Conservation (phyloP, 2,797 vertebrate species). For the Geotria australis region DNA sequence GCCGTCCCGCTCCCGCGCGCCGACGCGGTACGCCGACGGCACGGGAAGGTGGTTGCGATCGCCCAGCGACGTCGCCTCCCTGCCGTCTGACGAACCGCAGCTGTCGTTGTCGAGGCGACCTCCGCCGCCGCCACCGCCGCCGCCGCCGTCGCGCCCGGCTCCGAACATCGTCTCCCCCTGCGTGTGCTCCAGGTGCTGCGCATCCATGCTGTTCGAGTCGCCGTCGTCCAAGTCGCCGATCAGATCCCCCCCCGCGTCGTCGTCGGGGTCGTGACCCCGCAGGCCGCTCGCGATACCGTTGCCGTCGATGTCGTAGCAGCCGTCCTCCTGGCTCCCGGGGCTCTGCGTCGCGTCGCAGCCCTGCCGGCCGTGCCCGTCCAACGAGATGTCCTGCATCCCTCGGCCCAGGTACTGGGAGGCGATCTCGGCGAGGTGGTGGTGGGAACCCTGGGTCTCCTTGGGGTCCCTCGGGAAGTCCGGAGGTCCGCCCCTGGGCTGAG, state of each 20-base stretch:
- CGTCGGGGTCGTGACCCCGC: not conserved
- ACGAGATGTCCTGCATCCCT: not conserved
- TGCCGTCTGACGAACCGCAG: no score
- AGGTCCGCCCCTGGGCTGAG: constrained; percentile 68
- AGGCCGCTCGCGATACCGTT: not conserved
- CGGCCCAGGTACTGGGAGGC: no score
- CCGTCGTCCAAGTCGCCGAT: no score
- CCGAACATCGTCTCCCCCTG: no score
- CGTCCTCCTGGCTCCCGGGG: not conserved
- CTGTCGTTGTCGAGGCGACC: no score
- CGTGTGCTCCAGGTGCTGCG: no score
- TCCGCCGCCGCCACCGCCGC: no score
- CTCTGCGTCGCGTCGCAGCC: not conserved
- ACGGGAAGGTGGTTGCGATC: not conserved
- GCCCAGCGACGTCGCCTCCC: not conserved
- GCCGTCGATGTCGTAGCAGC: not conserved
- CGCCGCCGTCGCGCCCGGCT: no score
- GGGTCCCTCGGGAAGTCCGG: constrained; percentile 39
- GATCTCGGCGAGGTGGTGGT: no score
- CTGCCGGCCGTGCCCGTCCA: not conserved
- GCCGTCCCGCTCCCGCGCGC: not conserved
- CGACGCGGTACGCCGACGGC: not conserved
- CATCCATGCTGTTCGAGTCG: no score
- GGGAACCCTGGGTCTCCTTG: not conserved
- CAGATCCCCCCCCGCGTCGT: not conserved